These are phyloP conservation scores for Falco rusticolus DNA, from an alignment of 2,797 vertebrate genomes.

Conservation along the genomic window DNA sequence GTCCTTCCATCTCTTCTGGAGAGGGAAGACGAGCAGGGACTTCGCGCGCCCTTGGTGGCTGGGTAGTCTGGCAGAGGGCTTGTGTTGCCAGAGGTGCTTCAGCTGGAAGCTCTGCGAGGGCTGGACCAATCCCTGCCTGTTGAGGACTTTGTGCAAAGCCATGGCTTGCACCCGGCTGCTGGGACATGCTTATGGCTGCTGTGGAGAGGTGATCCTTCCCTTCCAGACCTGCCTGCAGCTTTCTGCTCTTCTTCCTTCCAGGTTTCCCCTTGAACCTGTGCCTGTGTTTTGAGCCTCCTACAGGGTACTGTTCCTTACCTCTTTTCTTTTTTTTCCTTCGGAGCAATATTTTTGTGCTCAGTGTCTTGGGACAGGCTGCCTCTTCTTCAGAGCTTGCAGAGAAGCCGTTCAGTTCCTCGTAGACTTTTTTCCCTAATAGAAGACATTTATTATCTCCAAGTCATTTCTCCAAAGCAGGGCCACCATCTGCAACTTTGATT, in stretches of 20 bases:
- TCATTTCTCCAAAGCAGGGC: neutral
- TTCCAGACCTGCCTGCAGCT: neutral
- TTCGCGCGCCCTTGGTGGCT: neutral
- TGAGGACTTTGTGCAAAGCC: neutral
- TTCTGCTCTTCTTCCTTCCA: neutral
- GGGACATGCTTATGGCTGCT: neutral
- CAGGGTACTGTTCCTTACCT: neutral
- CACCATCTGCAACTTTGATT: neutral
- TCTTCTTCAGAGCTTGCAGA: neutral
- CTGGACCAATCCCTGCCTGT: neutral
- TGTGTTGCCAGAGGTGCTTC: neutral
- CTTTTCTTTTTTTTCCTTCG: neutral
- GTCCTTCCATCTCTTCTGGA: neutral
- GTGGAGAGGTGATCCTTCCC: neutral
- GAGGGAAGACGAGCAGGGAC: neutral
- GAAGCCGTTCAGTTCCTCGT: neutral
- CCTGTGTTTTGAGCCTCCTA: neutral
- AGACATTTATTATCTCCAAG: neutral
- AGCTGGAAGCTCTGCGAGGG: neutral
- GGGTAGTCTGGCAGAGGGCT: neutral
- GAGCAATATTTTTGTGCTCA: neutral
- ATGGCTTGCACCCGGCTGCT: neutral
- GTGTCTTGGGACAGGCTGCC: neutral
- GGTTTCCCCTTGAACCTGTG: neutral
- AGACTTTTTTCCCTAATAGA: neutral